These are phyloP conservation scores for Sula dactylatra DNA, from an alignment of 2,113 vertebrate genomes.

Conservation along the genomic window DNA sequence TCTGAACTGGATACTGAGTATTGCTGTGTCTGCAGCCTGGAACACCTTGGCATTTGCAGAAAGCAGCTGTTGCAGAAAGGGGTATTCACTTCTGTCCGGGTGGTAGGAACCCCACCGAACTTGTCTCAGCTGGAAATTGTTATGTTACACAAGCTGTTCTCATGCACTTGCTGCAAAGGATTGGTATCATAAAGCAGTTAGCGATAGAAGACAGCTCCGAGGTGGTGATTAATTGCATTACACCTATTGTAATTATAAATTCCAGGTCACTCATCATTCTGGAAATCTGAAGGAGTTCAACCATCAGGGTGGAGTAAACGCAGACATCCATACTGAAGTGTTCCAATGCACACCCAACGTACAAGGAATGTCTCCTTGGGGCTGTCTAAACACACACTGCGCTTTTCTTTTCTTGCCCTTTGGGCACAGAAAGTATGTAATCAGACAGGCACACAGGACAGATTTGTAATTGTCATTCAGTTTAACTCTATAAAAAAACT, in stretches of 20 bases:
- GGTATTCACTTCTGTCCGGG: background rate
- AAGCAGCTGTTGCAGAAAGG: background rate
- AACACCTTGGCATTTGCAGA: background rate
- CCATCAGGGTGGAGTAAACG: slow-evolving; percentile 26
- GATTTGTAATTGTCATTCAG: slow-evolving; percentile 31
- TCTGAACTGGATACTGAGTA: background rate
- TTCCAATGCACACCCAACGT: slow-evolving; percentile 59
- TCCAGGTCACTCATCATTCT: slow-evolving; percentile 66
- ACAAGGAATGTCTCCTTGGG: slow-evolving; percentile 41
- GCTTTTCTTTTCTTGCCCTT: slow-evolving; percentile 49
- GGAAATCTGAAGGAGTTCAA: slow-evolving; percentile 39
- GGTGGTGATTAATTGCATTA: slow-evolving; percentile 60
- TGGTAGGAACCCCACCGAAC: background rate
- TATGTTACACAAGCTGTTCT: slow-evolving; percentile 21
- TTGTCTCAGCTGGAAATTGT: slow-evolving; percentile 19
- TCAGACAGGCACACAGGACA: slow-evolving; percentile 26
- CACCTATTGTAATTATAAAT: slow-evolving; percentile 61
- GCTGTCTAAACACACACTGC: slow-evolving; percentile 41
- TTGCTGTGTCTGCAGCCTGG: background rate
- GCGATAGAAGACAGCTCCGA: slow-evolving; percentile 1
- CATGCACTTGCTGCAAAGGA: slow-evolving; percentile 40
- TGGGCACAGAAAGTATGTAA: slow-evolving; percentile 45
- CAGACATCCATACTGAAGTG: slow-evolving; percentile 30
- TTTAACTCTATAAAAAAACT: background rate
- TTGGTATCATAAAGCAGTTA: background rate